Evolutionary conservation across 1,140 invertebrate species (phyloP), one percentile per base, ranked within the genome.

Genomic region (Prorops nasuta): DNA sequence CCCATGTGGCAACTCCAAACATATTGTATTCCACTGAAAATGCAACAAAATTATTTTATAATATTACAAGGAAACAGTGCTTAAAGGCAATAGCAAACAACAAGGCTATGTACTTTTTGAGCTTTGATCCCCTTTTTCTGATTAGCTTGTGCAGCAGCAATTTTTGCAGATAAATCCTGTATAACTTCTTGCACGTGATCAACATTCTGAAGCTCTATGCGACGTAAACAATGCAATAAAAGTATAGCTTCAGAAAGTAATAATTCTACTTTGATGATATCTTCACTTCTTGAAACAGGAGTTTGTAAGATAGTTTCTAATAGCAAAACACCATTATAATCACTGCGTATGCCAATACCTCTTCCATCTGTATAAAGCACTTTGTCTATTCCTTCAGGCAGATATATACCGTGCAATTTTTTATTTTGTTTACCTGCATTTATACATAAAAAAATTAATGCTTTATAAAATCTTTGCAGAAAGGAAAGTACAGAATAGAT

Each of bases 11-110:
- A 94, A 76, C 63, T 88, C 83, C 63, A 96, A 71, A 58, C 89
- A 91, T 56, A 95, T 86, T 49, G 90, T 92, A 53, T 89, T 92
- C 93, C 92, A 96, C 92, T 96, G 74, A 20, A 84, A 82, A 58
- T 43, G 0, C 16, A 39, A 44, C n/a, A n/a, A n/a, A n/a, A n/a
- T n/a, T n/a, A n/a, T n/a, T n/a, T n/a, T n/a, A 34, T 32, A 39
- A 41, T 19, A 20, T 36, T n/a, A 44, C 19, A 44, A 49, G n/a
- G 44, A 18, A 19, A 44, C 18, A 21, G 19, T 31, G 41, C 36
- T 36, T 12, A 14, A 46, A 46, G 1, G 18, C 32, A 19, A 51
- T 1, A 35, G 35, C 37, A 42, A 32, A 14, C 43, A 18, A 49
- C 24, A 56, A 47, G 9, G 36, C 51, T 46, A 44, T 67, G 76